phyloP scores from a whole-genome alignment of 2,888 invertebrate genomes.

The Tachina lurida region DNA sequence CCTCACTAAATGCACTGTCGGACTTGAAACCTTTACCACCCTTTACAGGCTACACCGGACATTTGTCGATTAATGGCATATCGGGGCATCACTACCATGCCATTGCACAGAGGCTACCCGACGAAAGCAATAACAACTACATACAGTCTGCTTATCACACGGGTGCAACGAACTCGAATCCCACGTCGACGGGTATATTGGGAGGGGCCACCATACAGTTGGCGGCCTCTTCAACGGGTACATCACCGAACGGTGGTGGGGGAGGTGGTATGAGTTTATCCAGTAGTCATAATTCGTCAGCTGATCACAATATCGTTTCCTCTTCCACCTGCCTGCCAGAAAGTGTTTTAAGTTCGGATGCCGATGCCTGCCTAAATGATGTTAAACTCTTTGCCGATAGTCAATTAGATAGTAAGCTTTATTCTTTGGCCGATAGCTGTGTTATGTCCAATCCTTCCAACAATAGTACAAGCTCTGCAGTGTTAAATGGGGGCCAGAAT shows the following conservation, averaged over 20 bases:
- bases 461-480: constrained; percentile 79
- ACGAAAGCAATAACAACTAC: constrained; percentile 90
- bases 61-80: constrained; percentile 93
- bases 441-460: constrained; percentile 78
- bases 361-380: constrained; percentile 84
- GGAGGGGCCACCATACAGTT: constrained; percentile 73
- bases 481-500: constrained; percentile 82
- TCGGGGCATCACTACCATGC: constrained; percentile 94
- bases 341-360: constrained; percentile 84
- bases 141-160: constrained; percentile 85
- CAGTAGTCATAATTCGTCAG: constrained; percentile 79
- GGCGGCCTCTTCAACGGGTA: constrained; percentile 74
- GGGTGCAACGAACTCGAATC: constrained; percentile 50
- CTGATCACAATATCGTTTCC: constrained; percentile 89
- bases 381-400: constrained; percentile 86
- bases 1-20: constrained; percentile 86
- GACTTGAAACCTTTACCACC: constrained; percentile 94
- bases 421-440: constrained; percentile 84
- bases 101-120: constrained; percentile 89
- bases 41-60: constrained; percentile 93
- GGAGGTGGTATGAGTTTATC: constrained; percentile 53
- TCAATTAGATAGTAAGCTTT: constrained; percentile 84
- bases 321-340: constrained; percentile 88
- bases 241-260: constrained; percentile 60
- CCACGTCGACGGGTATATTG: constrained; percentile 53